Percentiles rank a stretch among this genome's conserved stretches.
Conservation (phyloP, 2,888 invertebrate genomes). For the Drosophila anomalata region DNA sequence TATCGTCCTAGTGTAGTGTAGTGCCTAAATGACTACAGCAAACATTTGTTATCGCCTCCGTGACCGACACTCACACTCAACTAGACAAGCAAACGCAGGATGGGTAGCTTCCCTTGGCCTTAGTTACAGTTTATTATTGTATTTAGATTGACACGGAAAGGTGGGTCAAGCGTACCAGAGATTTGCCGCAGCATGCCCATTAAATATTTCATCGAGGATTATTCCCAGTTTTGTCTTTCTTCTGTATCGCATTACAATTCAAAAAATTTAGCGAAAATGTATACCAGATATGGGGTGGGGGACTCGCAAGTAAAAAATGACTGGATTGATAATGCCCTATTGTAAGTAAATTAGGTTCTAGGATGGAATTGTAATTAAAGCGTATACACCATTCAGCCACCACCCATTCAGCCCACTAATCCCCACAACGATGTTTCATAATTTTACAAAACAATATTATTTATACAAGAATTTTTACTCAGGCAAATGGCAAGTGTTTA, state of each 20-base stretch:
- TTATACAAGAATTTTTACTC: slow-evolving; percentile 33
- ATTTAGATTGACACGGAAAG: slow-evolving; percentile 11
- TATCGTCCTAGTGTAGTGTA: slow-evolving; percentile 42
- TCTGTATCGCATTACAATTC: slow-evolving; percentile 2
- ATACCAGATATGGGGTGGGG: background rate
- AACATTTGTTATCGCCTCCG: slow-evolving; percentile 28
- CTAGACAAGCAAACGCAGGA: background rate
- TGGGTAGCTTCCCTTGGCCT: slow-evolving; percentile 9
- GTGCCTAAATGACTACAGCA: slow-evolving; percentile 38
- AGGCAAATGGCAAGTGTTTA: slow-evolving; percentile 31
- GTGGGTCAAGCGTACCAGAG: background rate
- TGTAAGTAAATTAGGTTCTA: slow-evolving; percentile 18
- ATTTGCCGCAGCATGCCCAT: background rate
- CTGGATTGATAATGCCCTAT: slow-evolving; percentile 11
- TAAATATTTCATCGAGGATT: background rate
- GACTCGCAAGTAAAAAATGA: slow-evolving; percentile 4
- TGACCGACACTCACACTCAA: slow-evolving; percentile 8
- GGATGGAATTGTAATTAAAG: slow-evolving; percentile 29
- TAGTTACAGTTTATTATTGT: slow-evolving; percentile 22
- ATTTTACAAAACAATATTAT: slow-evolving; percentile 23
- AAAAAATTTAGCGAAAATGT: slow-evolving; percentile 18
- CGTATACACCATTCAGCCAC: slow-evolving; percentile 1
- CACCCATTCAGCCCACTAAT: slow-evolving; percentile 7
- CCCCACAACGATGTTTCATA: slow-evolving; percentile 18
- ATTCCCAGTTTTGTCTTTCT: slow-evolving; percentile 16